Percentiles rank a stretch among this genome's conserved stretches.
phyloP scores from a whole-genome alignment of 2,888 invertebrate species.

The Abrostola triplasia region DNA sequence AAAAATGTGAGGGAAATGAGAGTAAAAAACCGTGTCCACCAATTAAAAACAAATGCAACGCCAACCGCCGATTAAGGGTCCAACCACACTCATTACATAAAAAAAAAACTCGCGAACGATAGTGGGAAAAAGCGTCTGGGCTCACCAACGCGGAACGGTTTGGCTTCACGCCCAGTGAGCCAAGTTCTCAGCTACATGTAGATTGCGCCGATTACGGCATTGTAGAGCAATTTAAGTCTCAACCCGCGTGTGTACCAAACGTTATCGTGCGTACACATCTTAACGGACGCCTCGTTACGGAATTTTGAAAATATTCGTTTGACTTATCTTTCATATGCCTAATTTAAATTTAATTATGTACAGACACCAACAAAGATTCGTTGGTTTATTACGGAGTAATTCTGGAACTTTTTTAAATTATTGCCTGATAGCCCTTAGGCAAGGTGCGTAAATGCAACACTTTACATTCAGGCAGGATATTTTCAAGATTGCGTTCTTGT shows the following conservation, averaged over 20 bases:
- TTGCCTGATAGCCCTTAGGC: constrained; percentile 26
- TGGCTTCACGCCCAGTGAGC: constrained; percentile 80
- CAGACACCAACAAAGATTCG: constrained; percentile 23
- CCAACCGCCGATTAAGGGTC: constrained; percentile 66
- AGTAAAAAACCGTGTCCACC: constrained; percentile 58
- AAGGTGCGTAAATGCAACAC: constrained; percentile 18
- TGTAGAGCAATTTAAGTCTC: constrained; percentile 75
- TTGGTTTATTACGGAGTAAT: constrained; percentile 31
- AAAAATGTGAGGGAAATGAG: constrained; percentile 38
- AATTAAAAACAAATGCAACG: constrained; percentile 68
- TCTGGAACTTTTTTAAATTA: constrained; percentile 27
- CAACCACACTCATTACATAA: constrained; percentile 71
- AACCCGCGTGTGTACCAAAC: constrained; percentile 60
- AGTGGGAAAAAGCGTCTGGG: constrained; percentile 82
- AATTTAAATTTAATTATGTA: constrained; percentile 64
- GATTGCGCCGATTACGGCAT: constrained; percentile 79
- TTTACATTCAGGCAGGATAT: constrained; percentile 38
- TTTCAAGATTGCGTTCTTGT: constrained; percentile 17
- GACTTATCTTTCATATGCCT: constrained; percentile 60
- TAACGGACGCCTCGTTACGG: constrained; percentile 58
- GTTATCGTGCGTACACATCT: constrained; percentile 66
- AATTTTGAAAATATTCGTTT: constrained; percentile 61
- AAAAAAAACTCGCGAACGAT: constrained; percentile 67
- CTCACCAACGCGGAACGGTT: constrained; percentile 80
- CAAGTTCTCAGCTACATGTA: constrained; percentile 74